Evolutionary conservation across 2,888 invertebrate genomes (phyloP).

Genomic region (Troides aeacus): DNA sequence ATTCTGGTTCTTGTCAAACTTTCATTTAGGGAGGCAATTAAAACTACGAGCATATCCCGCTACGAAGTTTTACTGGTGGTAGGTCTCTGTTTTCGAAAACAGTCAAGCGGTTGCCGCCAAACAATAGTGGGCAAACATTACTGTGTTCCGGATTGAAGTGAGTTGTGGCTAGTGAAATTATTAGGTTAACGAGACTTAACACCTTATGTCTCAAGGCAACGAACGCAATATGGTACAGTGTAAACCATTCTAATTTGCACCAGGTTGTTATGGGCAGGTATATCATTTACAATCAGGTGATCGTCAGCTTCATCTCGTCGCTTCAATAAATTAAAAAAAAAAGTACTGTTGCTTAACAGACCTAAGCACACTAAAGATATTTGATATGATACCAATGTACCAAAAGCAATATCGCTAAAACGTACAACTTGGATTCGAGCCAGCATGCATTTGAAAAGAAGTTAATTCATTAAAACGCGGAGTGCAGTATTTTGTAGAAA

Average conservation of each 20-base stretch:
- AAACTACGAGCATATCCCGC: not conserved
- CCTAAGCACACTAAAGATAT: not conserved
- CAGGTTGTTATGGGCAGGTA: too few relatives aligned
- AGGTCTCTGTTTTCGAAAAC: too few relatives aligned
- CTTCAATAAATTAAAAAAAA: not conserved
- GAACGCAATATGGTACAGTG: too few relatives aligned
- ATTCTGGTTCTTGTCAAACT: not conserved
- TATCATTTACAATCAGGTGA: too few relatives aligned
- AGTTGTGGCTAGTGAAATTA: too few relatives aligned
- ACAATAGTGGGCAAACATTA: too few relatives aligned
- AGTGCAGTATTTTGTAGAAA: constrained; percentile 3
- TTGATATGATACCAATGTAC: not conserved
- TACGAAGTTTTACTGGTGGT: not conserved
- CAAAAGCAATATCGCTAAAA: constrained; percentile 17
- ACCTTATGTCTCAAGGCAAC: too few relatives aligned
- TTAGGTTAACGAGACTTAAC: too few relatives aligned
- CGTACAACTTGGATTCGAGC: constrained; percentile 14
- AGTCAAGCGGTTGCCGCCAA: too few relatives aligned
- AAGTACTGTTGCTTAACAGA: not conserved
- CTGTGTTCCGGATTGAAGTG: too few relatives aligned
- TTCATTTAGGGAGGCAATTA: not conserved
- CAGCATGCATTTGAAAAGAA: constrained; percentile 20
- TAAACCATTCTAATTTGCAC: too few relatives aligned
- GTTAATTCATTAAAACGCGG: constrained; percentile 20
- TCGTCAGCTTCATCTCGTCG: too few relatives aligned